Percentiles rank a stretch among this genome's conserved stretches.
Conservation (phyloP, 2,113 vertebrate genomes). For the Microcebus jonahi region DNA sequence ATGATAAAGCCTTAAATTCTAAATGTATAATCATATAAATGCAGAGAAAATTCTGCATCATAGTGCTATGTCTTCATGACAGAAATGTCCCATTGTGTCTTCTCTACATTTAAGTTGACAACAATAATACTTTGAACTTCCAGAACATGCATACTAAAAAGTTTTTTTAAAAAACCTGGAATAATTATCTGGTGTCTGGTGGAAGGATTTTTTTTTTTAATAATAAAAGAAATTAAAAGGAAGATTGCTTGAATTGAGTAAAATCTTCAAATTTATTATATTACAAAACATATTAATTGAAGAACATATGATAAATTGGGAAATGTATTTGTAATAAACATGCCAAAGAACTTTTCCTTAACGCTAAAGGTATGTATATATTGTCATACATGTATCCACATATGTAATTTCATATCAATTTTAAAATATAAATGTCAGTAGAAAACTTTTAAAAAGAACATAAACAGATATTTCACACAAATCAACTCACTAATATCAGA, state of each 20-base stretch:
- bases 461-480: background rate
- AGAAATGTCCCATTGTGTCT: background rate
- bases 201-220: background rate
- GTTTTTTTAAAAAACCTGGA: background rate
- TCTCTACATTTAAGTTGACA: background rate
- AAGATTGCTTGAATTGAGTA: background rate
- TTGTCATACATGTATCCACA: background rate
- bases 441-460: background rate
- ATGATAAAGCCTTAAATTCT: constrained; percentile 1
- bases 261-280: background rate
- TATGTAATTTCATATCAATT: background rate
- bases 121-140: background rate
- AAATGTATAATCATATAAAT: background rate
- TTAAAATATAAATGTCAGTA: background rate
- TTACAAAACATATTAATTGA: background rate
- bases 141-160: background rate
- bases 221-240: constrained; percentile 31
- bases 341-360: background rate
- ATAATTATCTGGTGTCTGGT: background rate
- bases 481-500: background rate
- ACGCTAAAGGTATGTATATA: background rate
- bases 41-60: background rate
- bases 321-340: background rate
- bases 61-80: background rate
- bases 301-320: background rate